phyloP scores from a whole-genome alignment of 2,113 vertebrate genomes.

The Eidolon helvum region DNA sequence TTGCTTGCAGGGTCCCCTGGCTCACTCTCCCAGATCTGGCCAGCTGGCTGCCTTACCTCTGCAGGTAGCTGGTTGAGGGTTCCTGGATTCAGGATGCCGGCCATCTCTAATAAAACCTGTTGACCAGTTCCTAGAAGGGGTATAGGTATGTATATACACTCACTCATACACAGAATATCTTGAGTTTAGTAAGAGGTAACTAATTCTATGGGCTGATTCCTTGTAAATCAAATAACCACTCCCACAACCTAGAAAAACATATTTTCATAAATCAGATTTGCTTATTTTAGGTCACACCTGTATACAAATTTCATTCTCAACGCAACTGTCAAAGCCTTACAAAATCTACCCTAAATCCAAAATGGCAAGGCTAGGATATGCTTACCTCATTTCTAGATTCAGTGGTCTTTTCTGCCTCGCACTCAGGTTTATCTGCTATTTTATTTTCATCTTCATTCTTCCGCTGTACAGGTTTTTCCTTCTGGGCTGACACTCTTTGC shows the following conservation, averaged over 20 bases:
- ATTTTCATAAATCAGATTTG: conserved; percentile 26
- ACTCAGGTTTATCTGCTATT: not conserved
- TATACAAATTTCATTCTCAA: not conserved
- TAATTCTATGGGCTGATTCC: not conserved
- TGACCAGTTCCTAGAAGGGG: not conserved
- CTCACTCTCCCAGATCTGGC: not conserved
- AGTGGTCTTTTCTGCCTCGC: conserved; percentile 12
- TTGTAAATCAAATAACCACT: not conserved
- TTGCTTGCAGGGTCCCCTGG: not conserved
- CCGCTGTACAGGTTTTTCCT: not conserved
- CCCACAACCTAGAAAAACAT: not conserved
- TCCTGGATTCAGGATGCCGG: not conserved
- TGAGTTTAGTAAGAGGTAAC: conserved; percentile 23
- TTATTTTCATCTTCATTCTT: not conserved
- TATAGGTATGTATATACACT: not conserved
- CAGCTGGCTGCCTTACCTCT: not conserved
- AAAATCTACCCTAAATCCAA: not conserved
- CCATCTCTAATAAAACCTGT: not conserved
- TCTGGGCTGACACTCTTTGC: not conserved
- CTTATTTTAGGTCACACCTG: not conserved
- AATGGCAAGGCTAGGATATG: not conserved
- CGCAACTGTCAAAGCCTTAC: not conserved
- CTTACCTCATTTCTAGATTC: conserved; percentile 61
- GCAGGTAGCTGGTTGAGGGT: not conserved
- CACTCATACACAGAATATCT: not conserved